Percentiles rank a stretch among this genome's conserved stretches.
Conservation (phyloP, 2,113 vertebrate genomes). For the Cardinalis cardinalis region DNA sequence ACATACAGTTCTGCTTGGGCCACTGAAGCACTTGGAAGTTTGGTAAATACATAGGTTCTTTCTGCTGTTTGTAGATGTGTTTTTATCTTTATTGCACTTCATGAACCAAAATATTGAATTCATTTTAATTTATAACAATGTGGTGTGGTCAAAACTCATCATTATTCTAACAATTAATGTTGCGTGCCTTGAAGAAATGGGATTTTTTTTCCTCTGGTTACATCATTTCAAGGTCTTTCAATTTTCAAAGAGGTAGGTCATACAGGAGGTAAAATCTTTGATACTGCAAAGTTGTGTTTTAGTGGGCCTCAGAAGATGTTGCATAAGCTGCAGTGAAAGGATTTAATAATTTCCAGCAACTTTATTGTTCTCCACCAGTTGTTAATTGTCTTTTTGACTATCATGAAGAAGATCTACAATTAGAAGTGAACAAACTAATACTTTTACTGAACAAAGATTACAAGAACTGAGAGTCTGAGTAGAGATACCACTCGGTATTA, state of each 20-base stretch:
- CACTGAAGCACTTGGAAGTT: neutral
- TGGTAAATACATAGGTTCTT: neutral
- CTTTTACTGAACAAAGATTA: neutral
- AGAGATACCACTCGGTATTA: neutral
- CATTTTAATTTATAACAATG: neutral
- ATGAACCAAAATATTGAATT: neutral
- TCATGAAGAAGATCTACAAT: neutral
- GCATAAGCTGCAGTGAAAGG: neutral
- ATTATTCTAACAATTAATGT: neutral
- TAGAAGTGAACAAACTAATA: neutral
- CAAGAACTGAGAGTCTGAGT: neutral
- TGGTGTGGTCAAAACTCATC: neutral
- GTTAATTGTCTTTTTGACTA: neutral
- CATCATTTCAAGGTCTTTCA: neutral
- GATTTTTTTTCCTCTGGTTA: neutral
- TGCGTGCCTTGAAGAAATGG: neutral
- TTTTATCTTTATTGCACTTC: neutral
- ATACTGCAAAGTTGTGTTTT: neutral
- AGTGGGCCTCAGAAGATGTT: neutral
- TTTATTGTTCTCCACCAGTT: neutral
- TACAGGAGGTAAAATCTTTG: neutral
- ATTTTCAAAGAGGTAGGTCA: neutral
- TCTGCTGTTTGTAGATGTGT: neutral
- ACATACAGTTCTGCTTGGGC: neutral
- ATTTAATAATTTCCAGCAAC: neutral